Conservation (phyloP, 2,113 vertebrate species). For the Aegithalos caudatus region DNA sequence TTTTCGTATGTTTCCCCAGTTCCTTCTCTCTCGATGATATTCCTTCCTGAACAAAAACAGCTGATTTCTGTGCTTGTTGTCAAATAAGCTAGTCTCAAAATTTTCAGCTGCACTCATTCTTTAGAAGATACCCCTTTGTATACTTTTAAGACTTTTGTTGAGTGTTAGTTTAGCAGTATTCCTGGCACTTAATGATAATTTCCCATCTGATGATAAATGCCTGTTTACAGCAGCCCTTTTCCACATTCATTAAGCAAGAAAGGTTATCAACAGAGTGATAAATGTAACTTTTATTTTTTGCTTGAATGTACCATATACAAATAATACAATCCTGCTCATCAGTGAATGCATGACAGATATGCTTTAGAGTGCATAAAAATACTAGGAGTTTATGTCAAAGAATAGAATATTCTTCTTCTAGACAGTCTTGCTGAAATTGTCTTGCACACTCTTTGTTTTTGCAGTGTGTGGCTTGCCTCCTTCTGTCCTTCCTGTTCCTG, state of each 20-base stretch:
- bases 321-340: not conserved
- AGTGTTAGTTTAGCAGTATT: not conserved
- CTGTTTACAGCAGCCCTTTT: not conserved
- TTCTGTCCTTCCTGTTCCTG: not conserved
- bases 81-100: not conserved
- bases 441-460: not conserved
- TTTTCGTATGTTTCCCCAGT: accelerated
- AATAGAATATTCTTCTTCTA: not conserved
- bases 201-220: not conserved
- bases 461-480: not conserved
- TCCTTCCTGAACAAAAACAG: not conserved
- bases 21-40: not conserved
- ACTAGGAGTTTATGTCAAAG: not conserved
- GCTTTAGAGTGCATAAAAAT: not conserved
- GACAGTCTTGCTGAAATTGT: not conserved
- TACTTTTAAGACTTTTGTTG: not conserved
- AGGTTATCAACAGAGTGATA: not conserved
- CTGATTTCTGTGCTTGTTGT: not conserved
- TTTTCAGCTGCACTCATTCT: not conserved
- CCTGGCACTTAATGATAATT: not conserved
- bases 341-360: not conserved
- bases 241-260: not conserved
- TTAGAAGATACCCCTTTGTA: not conserved
- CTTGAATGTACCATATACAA: not conserved
- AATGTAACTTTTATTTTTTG: not conserved